These are phyloP conservation scores for Eucidaris tribuloides DNA, from an alignment of 35 echinoderm and acorn worm genomes.

Conservation along the genomic window DNA sequence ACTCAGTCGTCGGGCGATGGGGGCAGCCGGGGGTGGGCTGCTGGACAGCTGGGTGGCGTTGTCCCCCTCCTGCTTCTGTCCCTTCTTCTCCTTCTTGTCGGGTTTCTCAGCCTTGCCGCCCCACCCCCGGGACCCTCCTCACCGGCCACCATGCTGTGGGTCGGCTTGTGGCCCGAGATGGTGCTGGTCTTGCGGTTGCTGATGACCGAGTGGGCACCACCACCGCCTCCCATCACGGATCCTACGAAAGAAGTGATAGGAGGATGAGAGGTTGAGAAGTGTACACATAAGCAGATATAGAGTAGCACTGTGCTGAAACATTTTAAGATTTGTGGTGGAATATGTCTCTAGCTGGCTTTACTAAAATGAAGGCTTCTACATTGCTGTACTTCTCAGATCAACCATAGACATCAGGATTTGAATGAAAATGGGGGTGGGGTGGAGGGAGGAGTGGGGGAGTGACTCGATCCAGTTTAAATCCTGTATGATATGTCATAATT, in stretches of 20 bases:
- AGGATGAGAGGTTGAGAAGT: too few species aligned
- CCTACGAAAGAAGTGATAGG: constrained; percentile 3
- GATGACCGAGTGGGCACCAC: constrained; percentile 88
- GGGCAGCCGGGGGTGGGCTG: constrained; percentile 85
- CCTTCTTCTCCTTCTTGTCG: constrained; percentile 85
- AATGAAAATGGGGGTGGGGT: too few species aligned
- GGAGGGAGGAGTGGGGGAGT: too few species aligned
- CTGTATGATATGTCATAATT: too few species aligned
- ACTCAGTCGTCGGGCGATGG: constrained; percentile 87
- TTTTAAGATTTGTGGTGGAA: too few species aligned
- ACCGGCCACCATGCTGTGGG: constrained; percentile 32
- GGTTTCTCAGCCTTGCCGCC: constrained; percentile 1
- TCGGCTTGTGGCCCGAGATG: constrained; percentile 94
- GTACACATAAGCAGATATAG: too few species aligned
- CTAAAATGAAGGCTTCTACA: too few species aligned
- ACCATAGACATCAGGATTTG: too few species aligned
- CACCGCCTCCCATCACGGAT: constrained; percentile 74
- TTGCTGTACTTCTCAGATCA: too few species aligned
- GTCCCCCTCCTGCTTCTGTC: constrained; percentile 72
- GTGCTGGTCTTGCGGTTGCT: constrained; percentile 99
- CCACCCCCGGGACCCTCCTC: constrained; percentile 16
- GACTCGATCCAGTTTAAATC: too few species aligned
- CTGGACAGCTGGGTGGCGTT: constrained; percentile 81
- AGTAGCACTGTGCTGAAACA: too few species aligned
- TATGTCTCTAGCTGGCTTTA: too few species aligned